A percentile compares a stretch with the other conserved stretches of the same genome.
Evolutionary conservation across 2,888 invertebrate genomes (phyloP).

Genomic region (Formica aserva): DNA sequence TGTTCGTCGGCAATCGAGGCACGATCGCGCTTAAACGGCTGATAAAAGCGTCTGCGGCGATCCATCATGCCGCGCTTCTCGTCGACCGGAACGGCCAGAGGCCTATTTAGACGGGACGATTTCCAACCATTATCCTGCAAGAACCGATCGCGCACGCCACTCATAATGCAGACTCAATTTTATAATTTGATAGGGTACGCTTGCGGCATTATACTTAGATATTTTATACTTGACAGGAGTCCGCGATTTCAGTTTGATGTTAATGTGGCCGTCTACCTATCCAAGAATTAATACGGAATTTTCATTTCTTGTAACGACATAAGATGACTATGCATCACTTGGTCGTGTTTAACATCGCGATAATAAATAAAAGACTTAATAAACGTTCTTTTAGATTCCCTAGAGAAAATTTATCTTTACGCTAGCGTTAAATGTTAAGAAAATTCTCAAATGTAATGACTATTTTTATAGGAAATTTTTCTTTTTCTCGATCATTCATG

Average conservation of each 20-base stretch:
- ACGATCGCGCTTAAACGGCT: conserved; percentile 75
- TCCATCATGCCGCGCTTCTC: conserved; percentile 77
- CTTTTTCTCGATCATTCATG: conserved; percentile 53
- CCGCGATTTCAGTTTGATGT: not conserved
- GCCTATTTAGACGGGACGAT: conserved; percentile 35
- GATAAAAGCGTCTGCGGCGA: conserved; percentile 78
- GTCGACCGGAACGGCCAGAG: conserved; percentile 51
- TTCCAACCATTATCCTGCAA: conserved; percentile 14
- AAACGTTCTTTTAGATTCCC: not conserved
- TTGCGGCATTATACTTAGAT: not conserved
- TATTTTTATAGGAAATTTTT: not conserved
- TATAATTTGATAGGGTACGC: not conserved
- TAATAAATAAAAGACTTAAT: conserved; percentile 23
- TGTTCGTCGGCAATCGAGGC: conserved; percentile 67
- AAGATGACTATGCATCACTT: not conserved
- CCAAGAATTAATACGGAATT: not conserved
- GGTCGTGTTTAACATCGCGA: not conserved
- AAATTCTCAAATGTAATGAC: not conserved
- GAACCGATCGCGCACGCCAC: not conserved
- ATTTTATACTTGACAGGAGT: not conserved
- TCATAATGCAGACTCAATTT: conserved; percentile 3
- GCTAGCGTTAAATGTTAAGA: conserved; percentile 1
- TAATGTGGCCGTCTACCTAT: not conserved
- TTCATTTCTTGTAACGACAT: not conserved
- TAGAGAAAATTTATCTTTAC: conserved; percentile 15